Percentiles rank a stretch among this genome's conserved stretches.
phyloP scores from a whole-genome alignment of 2,113 vertebrate genomes.

The Eudorcas thomsonii region DNA sequence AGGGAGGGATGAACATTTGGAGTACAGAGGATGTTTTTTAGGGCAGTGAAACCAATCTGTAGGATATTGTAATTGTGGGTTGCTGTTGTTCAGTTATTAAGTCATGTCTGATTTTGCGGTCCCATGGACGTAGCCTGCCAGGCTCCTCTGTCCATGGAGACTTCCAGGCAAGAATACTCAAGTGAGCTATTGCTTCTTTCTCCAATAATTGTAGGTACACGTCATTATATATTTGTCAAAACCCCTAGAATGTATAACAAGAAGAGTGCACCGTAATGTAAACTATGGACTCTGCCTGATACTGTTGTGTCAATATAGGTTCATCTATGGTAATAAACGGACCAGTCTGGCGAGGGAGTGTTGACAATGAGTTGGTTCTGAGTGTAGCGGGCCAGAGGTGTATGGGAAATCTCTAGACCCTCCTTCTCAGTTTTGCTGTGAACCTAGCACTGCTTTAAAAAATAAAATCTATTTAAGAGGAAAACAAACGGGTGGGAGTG shows the following conservation, averaged over 20 bases:
- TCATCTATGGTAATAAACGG: accelerated
- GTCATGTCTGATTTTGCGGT: neutral
- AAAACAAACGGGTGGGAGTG: neutral
- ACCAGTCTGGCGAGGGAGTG: neutral
- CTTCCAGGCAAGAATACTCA: neutral
- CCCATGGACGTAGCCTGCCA: neutral
- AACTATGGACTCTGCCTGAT: neutral
- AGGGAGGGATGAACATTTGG: neutral
- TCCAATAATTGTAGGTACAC: neutral
- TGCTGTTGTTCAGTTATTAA: neutral
- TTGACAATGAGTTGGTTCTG: accelerated
- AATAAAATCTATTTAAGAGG: neutral
- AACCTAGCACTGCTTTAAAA: neutral
- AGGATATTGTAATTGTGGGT: neutral
- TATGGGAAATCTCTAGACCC: neutral
- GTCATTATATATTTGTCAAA: neutral
- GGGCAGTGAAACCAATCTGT: neutral
- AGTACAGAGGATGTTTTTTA: neutral
- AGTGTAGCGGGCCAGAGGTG: accelerated
- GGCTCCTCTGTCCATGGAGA: neutral
- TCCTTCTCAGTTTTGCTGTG: neutral
- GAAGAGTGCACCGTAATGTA: neutral
- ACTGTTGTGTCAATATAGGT: accelerated
- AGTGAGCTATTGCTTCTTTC: neutral
- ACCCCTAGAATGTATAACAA: neutral